phyloP scores from a whole-genome alignment of 2,888 invertebrate genomes.

The Cephalotes varians region DNA sequence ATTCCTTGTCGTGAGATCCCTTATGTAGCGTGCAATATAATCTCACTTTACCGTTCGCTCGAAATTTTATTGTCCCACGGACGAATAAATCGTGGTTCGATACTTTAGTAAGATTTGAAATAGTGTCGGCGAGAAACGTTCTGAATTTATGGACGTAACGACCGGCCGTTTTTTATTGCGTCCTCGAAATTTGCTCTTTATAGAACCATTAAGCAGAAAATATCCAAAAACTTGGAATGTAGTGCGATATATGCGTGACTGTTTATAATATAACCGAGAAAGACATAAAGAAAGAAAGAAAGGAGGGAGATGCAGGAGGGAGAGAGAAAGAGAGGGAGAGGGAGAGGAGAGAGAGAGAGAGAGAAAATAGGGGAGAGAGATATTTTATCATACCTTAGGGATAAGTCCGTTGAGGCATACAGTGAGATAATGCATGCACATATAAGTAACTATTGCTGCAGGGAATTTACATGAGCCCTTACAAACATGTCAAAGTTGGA shows the following conservation, averaged over 20 bases:
- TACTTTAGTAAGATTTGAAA: slow-evolving; percentile 19
- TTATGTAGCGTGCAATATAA: slow-evolving; percentile 22
- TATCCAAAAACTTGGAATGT: slow-evolving; percentile 25
- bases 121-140: slow-evolving; percentile 9
- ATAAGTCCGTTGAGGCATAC: slow-evolving; percentile 2
- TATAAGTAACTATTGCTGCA: slow-evolving; percentile 33
- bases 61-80: not conserved
- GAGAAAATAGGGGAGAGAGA: not conserved
- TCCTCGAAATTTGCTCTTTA: slow-evolving; percentile 46
- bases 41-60: not conserved
- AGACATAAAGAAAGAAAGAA: not conserved
- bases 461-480: slow-evolving; percentile 37
- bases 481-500: slow-evolving; percentile 44
- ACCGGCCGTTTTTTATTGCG: not conserved
- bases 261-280: not conserved
- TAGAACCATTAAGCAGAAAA: slow-evolving; percentile 34
- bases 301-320: not conserved
- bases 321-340: not conserved
- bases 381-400: slow-evolving; percentile 33
- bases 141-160: slow-evolving; percentile 4
- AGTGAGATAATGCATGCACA: slow-evolving; percentile 32
- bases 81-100: slow-evolving; percentile 25
- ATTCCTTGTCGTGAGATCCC: not conserved
- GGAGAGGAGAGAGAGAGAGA: not conserved
- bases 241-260: not conserved